Base-by-base conservation (phyloP, 2,113 vertebrate genomes). In the Phasianus colchicus region DNA sequence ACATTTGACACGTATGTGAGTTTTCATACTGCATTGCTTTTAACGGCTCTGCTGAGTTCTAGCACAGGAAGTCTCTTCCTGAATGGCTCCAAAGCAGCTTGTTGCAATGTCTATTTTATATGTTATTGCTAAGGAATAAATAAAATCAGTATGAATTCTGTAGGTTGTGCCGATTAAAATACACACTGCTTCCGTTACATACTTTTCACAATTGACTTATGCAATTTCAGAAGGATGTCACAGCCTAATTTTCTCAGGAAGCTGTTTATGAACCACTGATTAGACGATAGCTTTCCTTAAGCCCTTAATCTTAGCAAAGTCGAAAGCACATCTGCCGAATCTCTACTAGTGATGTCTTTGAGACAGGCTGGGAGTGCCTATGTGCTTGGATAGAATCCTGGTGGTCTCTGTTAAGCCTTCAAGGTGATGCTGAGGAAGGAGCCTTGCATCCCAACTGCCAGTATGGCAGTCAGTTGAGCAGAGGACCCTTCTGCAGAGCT, bases 161-260 rank as follows among this genome's bases (percentile, higher is more conserved):
- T 48, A 48, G 32, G 65, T 61, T 40, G 73, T 6, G 21, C 32
- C 43, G 36, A 43, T 86, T 89, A 91, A 89, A 89, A 94, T 40
- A 47, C 6, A 77, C 81, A 65, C 57, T 20, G 22, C 18, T 78
- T 3, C 24, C 48, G 29, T 60, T 71, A 55, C 1, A 2, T 67
- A 30, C 66, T 63, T 92, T 96, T 92, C 95, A 92, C 93, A 94
- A 78, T 7, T 58, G 57, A 77, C 40, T 8, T 57, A 30, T 15
- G 40, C 11, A 40, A 73, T 75, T 74, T 50, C 43, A 73, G 70
- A 88, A 86, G 67, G 90, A 83, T 60, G 32, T 77, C 57, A 34
- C 57, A 67, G 83, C 32, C 86, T 32, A 18, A 34, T 92, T 91
- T 93, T 71, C 82, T 69, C 73, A 47, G 73, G 50, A 89, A 72